phyloP scores from a whole-genome alignment of 2,113 vertebrate species.

The Mystacornis crossleyi region DNA sequence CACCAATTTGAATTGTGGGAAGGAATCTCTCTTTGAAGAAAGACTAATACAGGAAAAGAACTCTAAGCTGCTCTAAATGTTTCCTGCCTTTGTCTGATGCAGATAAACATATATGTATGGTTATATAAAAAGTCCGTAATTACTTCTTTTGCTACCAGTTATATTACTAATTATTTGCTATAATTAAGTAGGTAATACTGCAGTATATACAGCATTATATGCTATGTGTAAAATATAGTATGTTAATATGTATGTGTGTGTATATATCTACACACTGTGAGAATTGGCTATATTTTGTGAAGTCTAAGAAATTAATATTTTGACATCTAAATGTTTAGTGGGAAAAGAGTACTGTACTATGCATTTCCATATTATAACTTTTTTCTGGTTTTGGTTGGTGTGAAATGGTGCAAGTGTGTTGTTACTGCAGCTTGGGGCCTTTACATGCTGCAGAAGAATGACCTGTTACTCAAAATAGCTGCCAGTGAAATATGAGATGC shows the following conservation, averaged over 20 bases:
- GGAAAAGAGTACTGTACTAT: not conserved
- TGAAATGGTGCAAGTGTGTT: not conserved
- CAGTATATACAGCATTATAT: not conserved
- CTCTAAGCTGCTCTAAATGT: not conserved
- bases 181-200: not conserved
- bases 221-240: not conserved
- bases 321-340: not conserved
- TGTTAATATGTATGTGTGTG: too few relatives aligned
- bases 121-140: not conserved
- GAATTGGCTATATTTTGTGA: not conserved
- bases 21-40: not conserved
- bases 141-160: not conserved
- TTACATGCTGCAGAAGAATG: not conserved
- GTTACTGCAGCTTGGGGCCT: not conserved
- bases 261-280: too few relatives aligned
- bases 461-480: slow-evolving; percentile 1
- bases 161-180: not conserved
- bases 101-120: not conserved
- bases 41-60: not conserved
- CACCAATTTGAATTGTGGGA: not conserved
- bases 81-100: not conserved
- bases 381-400: not conserved
- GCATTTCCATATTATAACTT: not conserved
- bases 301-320: not conserved
- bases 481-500: not conserved